These are phyloP conservation scores for Cyanoramphus novaezelandiae DNA, from an alignment of 2,113 vertebrate species.

Conservation along the genomic window DNA sequence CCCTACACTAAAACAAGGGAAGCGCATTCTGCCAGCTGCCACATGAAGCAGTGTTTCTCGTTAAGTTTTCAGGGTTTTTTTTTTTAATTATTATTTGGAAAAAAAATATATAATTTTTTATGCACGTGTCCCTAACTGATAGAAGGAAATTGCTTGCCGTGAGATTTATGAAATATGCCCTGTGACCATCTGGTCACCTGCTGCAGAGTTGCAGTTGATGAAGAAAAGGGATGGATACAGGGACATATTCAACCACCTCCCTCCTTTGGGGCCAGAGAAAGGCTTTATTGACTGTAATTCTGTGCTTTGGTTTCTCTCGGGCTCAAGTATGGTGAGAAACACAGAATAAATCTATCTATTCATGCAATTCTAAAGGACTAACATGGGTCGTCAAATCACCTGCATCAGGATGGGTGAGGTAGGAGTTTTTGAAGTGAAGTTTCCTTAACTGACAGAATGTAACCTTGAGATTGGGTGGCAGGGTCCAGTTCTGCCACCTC, in stretches of 20 bases:
- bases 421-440: not conserved
- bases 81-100: not conserved
- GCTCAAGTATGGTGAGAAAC: not conserved
- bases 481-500: not conserved
- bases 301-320: not conserved
- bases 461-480: not conserved
- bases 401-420: not conserved
- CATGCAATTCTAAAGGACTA: not conserved
- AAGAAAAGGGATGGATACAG: not conserved
- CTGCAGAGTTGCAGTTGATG: not conserved
- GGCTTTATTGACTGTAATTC: not conserved
- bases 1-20: not conserved
- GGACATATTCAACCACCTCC: not conserved
- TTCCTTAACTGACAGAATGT: not conserved
- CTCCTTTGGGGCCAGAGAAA: not conserved
- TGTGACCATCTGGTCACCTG: not conserved
- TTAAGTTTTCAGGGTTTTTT: not conserved
- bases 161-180: not conserved
- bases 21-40: not conserved
- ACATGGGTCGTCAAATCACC: not conserved
- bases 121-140: not conserved
- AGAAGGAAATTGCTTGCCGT: not conserved
- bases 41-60: not conserved
- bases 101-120: not conserved
- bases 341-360: not conserved